Percentiles rank a stretch among this genome's conserved stretches.
Conservation (phyloP, 92 coral and sea anemone species). For the Zoanthus gigantus region DNA sequence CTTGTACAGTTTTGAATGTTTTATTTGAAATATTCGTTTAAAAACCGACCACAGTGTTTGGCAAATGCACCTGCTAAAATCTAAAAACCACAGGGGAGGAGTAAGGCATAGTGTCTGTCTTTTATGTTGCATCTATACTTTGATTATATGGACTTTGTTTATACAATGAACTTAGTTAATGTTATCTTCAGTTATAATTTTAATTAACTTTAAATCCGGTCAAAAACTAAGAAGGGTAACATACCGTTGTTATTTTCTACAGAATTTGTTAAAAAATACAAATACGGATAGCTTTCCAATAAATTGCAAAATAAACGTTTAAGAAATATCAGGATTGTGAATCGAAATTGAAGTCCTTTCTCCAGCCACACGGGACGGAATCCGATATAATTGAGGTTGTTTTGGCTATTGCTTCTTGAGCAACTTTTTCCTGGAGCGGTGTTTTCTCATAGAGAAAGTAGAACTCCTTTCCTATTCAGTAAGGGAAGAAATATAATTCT, state of each 20-base stretch:
- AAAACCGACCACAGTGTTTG: slow-evolving; percentile 39
- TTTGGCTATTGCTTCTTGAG: too few species aligned
- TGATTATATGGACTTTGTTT: not conserved
- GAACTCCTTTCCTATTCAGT: too few species aligned
- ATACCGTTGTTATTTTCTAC: slow-evolving; percentile 9
- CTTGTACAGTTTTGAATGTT: not conserved
- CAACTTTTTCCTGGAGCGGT: too few species aligned
- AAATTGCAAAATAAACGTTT: not conserved
- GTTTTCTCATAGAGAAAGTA: too few species aligned
- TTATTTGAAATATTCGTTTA: slow-evolving; percentile 20
- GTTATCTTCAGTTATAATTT: not conserved
- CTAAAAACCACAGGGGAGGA: slow-evolving; percentile 37
- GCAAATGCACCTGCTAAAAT: slow-evolving; percentile 40
- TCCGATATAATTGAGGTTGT: too few species aligned
- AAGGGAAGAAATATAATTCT: too few species aligned
- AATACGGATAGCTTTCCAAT: not conserved
- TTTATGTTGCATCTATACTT: not conserved
- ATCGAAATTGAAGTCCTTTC: not conserved
- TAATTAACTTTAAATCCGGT: not conserved
- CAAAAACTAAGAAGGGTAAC: not conserved
- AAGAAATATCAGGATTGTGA: not conserved
- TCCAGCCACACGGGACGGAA: not conserved
- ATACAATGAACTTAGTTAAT: not conserved
- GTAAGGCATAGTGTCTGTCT: slow-evolving; percentile 14
- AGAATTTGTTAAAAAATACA: slow-evolving; percentile 5